Base-by-base conservation (phyloP, 2,113 vertebrate species). In the Vombatus ursinus region DNA sequence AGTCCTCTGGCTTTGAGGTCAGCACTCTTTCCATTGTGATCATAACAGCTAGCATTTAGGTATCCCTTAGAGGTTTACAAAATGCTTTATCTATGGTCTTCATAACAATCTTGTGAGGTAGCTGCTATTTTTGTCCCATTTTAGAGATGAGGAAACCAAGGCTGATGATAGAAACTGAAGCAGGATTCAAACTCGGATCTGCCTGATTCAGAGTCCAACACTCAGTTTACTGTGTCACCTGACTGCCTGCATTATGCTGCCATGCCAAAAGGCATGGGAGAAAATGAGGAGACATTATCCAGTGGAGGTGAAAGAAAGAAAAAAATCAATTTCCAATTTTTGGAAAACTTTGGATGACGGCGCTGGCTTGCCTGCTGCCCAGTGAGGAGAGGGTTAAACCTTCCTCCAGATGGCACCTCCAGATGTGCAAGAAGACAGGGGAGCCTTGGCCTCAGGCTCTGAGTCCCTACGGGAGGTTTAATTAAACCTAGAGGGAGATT, bases 241-340 rank as follows among this genome's bases (percentile, higher is more conserved):
- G 23, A 2, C 57, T 28, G 12, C 54, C 54, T 28, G 3, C 28
- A 9, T 57, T 26, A 28, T n/a, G 31, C 11, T n/a, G 31, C 61
- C 61, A 68, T 16, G 4, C 1, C 31, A 68, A 77, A 77, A 77
- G 22, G 37, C 14, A 19, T 77, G 47, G 93, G 95, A 96, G 84
- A 37, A 31, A 57, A 68, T 0, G 61, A 91, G 89, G 92, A 97
- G 94, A 97, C 95, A 61, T 96, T 95, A 97, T 95, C 77, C 94
- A 84, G 92, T 52, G 92, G 49, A 0, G 12, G 90, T 26, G 96
- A 77, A 94, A 94, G 96, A 95, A 51, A 14, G 50, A 9, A 24
- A 52, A 57, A 61, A 61, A 61, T 12, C 12, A 31, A 31, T 61
- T 61, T 61, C 28, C 11, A 61, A 31, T 14, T 61, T 61, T 61